phyloP scores from a whole-genome alignment of 2,113 vertebrate genomes.

The Galeopterus variegatus region DNA sequence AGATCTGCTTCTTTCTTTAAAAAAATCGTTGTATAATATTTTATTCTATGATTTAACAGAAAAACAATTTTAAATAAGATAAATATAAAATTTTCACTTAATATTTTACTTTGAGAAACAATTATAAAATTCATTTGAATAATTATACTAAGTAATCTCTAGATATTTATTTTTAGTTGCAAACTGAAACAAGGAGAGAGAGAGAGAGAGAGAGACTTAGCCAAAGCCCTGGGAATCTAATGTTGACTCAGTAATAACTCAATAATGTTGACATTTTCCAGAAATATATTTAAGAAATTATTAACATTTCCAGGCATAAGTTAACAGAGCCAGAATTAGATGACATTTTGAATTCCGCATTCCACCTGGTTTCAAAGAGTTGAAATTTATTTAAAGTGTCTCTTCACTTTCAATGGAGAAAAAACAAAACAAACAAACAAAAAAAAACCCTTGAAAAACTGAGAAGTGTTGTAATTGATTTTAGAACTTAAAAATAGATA shows the following conservation, averaged over 20 bases:
- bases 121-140: background rate
- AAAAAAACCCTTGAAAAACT: constrained; percentile 20
- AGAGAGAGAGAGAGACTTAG: background rate
- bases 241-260: background rate
- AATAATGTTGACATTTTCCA: background rate
- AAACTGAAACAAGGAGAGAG: background rate
- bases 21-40: background rate
- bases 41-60: background rate
- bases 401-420: background rate
- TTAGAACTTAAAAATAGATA: background rate
- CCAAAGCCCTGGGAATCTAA: background rate
- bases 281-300: constrained; percentile 10
- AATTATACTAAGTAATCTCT: constrained; percentile 27
- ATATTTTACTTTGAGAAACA: constrained; percentile 41
- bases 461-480: background rate
- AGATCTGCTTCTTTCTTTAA: constrained; percentile 9
- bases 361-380: background rate
- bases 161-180: background rate
- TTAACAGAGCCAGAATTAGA: background rate
- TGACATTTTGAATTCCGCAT: constrained; percentile 9
- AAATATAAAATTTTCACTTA: background rate
- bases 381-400: constrained; percentile 8
- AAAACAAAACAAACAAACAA: background rate
- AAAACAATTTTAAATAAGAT: constrained; percentile 59
- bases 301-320: constrained; percentile 17